These are phyloP conservation scores for Semnornis frantzii DNA, from an alignment of 2,113 vertebrate species.

Conservation along the genomic window DNA sequence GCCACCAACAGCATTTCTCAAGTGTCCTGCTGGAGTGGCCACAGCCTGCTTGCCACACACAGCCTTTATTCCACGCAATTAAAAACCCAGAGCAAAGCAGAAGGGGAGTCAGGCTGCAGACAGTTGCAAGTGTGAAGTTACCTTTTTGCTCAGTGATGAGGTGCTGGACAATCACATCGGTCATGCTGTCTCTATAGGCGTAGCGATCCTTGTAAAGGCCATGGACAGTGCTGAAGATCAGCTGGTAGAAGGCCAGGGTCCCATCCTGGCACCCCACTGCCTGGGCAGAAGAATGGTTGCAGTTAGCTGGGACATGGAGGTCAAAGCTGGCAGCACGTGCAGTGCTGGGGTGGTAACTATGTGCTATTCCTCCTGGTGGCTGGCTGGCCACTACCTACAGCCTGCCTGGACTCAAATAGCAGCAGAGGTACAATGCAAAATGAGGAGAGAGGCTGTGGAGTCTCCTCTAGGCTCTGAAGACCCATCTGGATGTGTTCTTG, in stretches of 20 bases:
- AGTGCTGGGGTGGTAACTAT: background rate
- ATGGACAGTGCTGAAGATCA: constrained; percentile 96
- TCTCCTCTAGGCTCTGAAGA: too few relatives aligned
- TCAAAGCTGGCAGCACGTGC: background rate
- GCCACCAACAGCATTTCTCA: background rate
- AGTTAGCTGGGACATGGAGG: background rate
- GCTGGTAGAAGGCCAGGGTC: constrained; percentile 93
- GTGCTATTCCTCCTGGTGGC: background rate
- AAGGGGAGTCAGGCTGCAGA: background rate
- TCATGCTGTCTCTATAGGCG: constrained; percentile 96
- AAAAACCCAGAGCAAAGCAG: background rate
- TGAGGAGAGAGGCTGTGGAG: background rate
- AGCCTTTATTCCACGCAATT: background rate
- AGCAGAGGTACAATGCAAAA: background rate
- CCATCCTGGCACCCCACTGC: constrained; percentile 96
- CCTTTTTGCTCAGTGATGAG: constrained; percentile 96
- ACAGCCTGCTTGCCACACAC: background rate
- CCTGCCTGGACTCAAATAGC: rapidly evolving
- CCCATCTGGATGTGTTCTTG: too few relatives aligned
- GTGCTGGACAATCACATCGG: constrained; percentile 96
- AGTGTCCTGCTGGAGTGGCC: background rate
- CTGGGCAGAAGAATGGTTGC: constrained; percentile 55
- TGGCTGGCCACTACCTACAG: background rate
- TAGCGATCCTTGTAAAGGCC: constrained; percentile 97
- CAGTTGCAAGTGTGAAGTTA: background rate